Conservation (phyloP, 2,113 vertebrate genomes). For the Gadus chalcogrammus region DNA sequence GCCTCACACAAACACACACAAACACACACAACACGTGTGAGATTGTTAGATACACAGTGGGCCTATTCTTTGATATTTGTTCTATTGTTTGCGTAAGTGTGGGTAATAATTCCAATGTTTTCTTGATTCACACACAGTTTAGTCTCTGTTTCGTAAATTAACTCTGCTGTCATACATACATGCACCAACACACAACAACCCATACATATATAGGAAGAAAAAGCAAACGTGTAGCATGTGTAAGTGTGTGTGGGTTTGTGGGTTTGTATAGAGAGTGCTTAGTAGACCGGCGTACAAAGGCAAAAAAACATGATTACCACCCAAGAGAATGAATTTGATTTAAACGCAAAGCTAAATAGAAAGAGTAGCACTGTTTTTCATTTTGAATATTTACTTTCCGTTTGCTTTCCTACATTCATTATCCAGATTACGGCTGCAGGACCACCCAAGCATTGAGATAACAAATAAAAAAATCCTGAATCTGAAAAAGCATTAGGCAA, state of each 20-base stretch:
- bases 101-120: too few relatives aligned
- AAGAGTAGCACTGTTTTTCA: slow-evolving; percentile 45
- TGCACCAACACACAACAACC: neutral
- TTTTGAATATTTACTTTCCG: slow-evolving; percentile 35
- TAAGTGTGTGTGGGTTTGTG: neutral
- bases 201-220: neutral
- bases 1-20: slow-evolving; percentile 8
- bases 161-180: too few relatives aligned
- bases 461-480: slow-evolving; percentile 36
- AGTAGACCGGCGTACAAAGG: neutral
- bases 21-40: too few relatives aligned
- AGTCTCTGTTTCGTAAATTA: too few relatives aligned
- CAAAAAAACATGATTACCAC: neutral
- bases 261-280: neutral
- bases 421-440: slow-evolving; percentile 64
- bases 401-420: slow-evolving; percentile 53
- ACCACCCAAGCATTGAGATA: slow-evolving; percentile 58
- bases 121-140: too few relatives aligned
- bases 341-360: slow-evolving; percentile 32
- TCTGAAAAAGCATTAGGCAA: slow-evolving; percentile 56
- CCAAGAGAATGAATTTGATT: slow-evolving; percentile 9
- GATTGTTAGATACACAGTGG: too few relatives aligned
- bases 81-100: too few relatives aligned
- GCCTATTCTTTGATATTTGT: too few relatives aligned
- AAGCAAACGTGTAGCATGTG: neutral